Evolutionary conservation across 1,140 invertebrate species (phyloP), one percentile per base, ranked within the genome.

Genomic region (Subanguina moxae): DNA sequence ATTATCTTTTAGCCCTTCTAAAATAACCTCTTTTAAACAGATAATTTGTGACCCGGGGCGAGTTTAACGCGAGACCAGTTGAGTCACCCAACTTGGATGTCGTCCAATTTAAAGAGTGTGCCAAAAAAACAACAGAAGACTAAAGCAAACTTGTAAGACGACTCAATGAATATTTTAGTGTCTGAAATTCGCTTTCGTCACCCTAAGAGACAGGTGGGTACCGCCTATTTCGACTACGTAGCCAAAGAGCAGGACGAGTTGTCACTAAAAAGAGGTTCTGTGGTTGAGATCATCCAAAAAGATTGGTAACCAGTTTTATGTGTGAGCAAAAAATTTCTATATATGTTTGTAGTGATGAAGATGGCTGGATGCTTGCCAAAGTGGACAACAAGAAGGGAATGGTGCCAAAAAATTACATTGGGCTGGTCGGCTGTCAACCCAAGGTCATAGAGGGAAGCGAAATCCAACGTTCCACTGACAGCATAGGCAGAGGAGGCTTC

Each of bases 231-330:
- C 15, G 68, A 70, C 25, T 70, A 70, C 27, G 27, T 32, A 27
- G 68, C 68, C 7, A 57, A 43, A 13, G 43, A 70, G 30, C 38
- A 70, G 1, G 68, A 64, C 43, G 68, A 70, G 25, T 23, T 70
- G 48, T 70, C 68, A 8, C 32, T 70, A 0, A 43, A 46, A n/a
- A 65, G 38, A n/a, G 68, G 68, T 21, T 70, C 68, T 19, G 62
- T 70, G 19, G 65, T 68, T 28, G 66, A 70, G 56, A 70, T 70
- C 64, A 23, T 70, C 27, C 32, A 48, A 7, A 58, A 70, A n/a
- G 65, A 70, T 11, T 57, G 56, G 63, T 65, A 61, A 61, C 28
- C 28, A 23, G 3, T 38, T 11, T 5, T 38, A 38, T 38, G 3
- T n/a, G 3, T 38, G 32, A 38, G 32, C 32, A 38, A 38, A 5